Evolutionary conservation across 1,140 invertebrate species (phyloP), one percentile per base, ranked within the genome.

Genomic region (Apis laboriosa): DNA sequence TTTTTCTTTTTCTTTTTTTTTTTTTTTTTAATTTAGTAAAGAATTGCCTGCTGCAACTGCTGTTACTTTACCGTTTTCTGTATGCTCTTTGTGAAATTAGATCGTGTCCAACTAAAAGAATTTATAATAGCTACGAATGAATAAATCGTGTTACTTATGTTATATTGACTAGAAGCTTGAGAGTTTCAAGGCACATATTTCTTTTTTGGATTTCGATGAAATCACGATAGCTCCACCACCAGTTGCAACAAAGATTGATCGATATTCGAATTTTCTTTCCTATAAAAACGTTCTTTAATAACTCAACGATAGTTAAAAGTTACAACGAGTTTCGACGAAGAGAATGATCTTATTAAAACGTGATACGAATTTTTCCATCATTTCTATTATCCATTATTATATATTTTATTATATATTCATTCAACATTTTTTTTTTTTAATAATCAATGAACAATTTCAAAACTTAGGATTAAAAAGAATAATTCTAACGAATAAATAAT

Each of bases 11-110:
- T 19, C 4, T 55, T 55, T 34, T n/a, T 24, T 7, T 12, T 24
- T 72, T 19, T 13, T 5, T 56, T 43, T 56, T 43, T 49, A n/a
- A 76, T 60, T 81, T 68, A 81, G 76, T 77, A 81, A 77, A 60
- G 63, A 55, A 60, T 58, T 53, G 19, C 56, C 19, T 12, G 9
- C 56, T 34, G n/a, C n/a, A 24, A 61, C 77, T 80, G 56, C 67
- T 34, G 68, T 80, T 73, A 55, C 68, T 34, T 63, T 24, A 3
- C 56, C 56, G 24, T 28, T 63, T 80, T 28, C 61, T 21, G 19
- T 67, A 56, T 81, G 72, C 79, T 58, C 72, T 81, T 58, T 67
- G 63, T 43, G 79, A 58, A 58, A 81, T 76, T 67, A 24, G 53
- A 67, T 76, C 72, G 55, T 28, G 43, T 56, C 17, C 80, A 77